Evolutionary conservation across 2,797 vertebrate genomes (phyloP).

Genomic region (Sarcoramphus papa): DNA sequence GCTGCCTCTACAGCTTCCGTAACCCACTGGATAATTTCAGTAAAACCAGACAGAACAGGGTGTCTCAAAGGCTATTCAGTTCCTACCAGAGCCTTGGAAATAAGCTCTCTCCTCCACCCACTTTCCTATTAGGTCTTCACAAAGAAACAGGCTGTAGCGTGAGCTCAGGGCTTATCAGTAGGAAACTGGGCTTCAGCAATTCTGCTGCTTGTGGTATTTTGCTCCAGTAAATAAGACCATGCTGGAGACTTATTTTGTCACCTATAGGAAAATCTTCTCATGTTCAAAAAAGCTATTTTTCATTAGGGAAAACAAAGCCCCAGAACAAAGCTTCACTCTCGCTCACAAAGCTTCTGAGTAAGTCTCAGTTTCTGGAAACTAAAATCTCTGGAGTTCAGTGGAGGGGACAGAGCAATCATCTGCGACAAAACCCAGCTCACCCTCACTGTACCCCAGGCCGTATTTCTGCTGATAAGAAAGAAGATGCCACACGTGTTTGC

Average conservation of each 20-base stretch:
- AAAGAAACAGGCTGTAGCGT: background rate
- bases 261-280: background rate
- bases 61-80: background rate
- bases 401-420: background rate
- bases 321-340: background rate
- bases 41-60: background rate
- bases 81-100: background rate
- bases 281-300: background rate
- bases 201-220: background rate
- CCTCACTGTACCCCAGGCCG: background rate
- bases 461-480: background rate
- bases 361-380: background rate
- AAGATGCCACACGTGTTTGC: background rate
- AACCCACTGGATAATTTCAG: background rate
- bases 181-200: slow-evolving; percentile 10
- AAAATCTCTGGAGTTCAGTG: background rate
- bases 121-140: background rate
- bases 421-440: background rate
- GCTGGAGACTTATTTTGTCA: background rate
- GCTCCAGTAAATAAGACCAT: background rate
- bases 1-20: background rate
- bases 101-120: background rate
- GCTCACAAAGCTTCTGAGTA: background rate
- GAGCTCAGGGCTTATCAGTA: background rate
- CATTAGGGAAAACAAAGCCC: background rate